Base-by-base conservation (phyloP, 2,113 vertebrate genomes). In the Fukomys damarensis region DNA sequence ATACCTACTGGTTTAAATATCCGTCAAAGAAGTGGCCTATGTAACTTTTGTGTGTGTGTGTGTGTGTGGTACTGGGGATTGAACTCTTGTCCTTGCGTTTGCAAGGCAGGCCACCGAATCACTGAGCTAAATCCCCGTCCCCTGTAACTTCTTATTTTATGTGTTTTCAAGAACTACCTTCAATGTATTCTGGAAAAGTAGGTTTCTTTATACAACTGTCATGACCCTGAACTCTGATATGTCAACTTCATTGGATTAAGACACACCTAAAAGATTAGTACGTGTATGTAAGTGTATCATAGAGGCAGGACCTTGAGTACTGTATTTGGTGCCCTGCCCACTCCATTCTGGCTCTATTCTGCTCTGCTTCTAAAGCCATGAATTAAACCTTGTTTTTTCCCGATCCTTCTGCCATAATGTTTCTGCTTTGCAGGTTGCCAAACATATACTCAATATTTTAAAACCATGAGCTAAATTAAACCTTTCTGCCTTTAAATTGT, bases 261-360 rank as follows among this genome's bases (percentile, higher is more conserved):
- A 68, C 7, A n/a, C 65, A 68, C 32, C 30, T 68, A 68, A 16
- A 14, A 68, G 35, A 20, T n/a, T 38, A 38, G 35, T n/a, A n/a
- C 17, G 35, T 38, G 19, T 38, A 5, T 68, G 17, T 6, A 35
- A 16, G 2, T 7, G 35, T 2, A 20, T 38, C 2, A 6, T 3
- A n/a, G 35, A 38, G 19, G 66, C 66, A 8, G 8, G 3, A 32
- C 35, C n/a, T 38, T n/a, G 66, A 68, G 35, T 20, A 35, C n/a
- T n/a, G 5, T 3, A 9, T 38, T 32, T 38, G 19, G 16, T 38
- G 35, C 16, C 7, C 35, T 38, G 35, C 35, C 17, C 6, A 38
- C 35, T 38, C 66, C 17, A 38, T 38, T 19, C 66, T n/a, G 35
- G 32, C 66, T n/a, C 35, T 68, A 32, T 35, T 35, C 63, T 35